Base-by-base conservation (phyloP, 2,113 vertebrate genomes). In the Microcebus murinus region DNA sequence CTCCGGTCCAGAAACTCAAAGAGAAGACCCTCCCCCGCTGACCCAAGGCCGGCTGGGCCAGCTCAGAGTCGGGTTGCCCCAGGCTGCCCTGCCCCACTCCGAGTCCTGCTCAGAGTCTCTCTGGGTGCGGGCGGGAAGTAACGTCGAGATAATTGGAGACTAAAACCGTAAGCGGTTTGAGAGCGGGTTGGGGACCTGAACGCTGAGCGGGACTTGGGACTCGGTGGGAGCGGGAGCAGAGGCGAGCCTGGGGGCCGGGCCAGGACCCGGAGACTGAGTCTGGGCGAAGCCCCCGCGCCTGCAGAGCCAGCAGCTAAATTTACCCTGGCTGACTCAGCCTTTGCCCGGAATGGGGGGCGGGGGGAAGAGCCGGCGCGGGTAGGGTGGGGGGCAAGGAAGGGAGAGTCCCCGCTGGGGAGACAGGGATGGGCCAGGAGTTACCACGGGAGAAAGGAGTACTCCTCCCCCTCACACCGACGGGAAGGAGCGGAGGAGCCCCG, bases 251-350 rank as follows among this genome's bases (percentile, higher is more conserved):
- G 85, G 79, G 90, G 93, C 42, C 2, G 0, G 74, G 81, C 21
- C 82, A 36, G 87, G 67, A 95, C 95, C 90, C 29, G 2, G 95
- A 9, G 90, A 96, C 91, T 20, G 88, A 96, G 89, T 95, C 97
- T 98, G 89, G 95, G 87, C 34, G 61, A 96, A 97, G 93, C 95
- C 97, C 96, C 97, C 88, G 59, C 92, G 23, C 18, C 0, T 8
- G 96, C 89, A 71, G 13, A 73, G 95, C 61, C 9, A 9, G 77
- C 6, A 29, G 95, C 95, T 97, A 97, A 95, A 97, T 97, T 80
- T 63, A 71, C 95, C 61, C 1, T 0, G 3, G 18, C 95, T 61
- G 93, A 97, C 96, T 97, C 88, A 52, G 94, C 87, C 87, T 52
- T 83, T 96, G 86, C 96, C 85, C 65, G 85, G 90, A 97, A 94